Conservation (phyloP, 2,113 vertebrate species). For the Anas platyrhynchos region DNA sequence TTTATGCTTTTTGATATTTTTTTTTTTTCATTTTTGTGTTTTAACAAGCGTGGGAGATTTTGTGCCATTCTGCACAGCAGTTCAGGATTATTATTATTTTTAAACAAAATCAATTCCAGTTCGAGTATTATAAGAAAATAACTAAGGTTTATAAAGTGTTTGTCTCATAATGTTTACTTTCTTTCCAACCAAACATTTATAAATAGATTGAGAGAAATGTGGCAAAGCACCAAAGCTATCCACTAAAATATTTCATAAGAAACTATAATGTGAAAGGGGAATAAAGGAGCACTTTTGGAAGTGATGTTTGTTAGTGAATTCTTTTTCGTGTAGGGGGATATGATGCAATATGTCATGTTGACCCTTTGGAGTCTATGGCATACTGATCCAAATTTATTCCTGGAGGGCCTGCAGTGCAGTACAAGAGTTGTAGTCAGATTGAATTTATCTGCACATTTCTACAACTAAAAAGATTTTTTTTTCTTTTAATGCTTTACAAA, state of each 20-base stretch:
- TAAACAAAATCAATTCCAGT: slow-evolving; percentile 16
- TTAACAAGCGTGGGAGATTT: neutral
- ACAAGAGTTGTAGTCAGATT: neutral
- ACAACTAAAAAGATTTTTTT: neutral
- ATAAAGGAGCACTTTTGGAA: slow-evolving; percentile 46
- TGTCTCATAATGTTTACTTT: slow-evolving; percentile 17
- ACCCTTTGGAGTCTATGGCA: slow-evolving; percentile 20
- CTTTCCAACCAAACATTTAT: slow-evolving; percentile 40
- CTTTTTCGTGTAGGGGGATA: neutral
- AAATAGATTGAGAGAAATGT: slow-evolving; percentile 51
- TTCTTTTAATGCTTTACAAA: neutral
- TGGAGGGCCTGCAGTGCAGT: neutral
- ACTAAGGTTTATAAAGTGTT: slow-evolving; percentile 30
- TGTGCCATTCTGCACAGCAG: neutral
- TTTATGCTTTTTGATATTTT: neutral
- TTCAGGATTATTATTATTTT: neutral
- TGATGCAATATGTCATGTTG: slow-evolving; percentile 55
- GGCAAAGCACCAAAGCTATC: slow-evolving; percentile 16
- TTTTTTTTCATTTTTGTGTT: neutral
- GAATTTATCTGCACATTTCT: neutral
- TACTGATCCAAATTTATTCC: slow-evolving; percentile 34
- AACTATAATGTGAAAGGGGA: slow-evolving; percentile 53
- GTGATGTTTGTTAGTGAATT: slow-evolving; percentile 22
- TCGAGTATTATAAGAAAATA: slow-evolving; percentile 25
- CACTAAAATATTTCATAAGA: slow-evolving; percentile 50